Conservation (phyloP, 2,113 vertebrate species). For the Paradoxurus hermaphroditus region DNA sequence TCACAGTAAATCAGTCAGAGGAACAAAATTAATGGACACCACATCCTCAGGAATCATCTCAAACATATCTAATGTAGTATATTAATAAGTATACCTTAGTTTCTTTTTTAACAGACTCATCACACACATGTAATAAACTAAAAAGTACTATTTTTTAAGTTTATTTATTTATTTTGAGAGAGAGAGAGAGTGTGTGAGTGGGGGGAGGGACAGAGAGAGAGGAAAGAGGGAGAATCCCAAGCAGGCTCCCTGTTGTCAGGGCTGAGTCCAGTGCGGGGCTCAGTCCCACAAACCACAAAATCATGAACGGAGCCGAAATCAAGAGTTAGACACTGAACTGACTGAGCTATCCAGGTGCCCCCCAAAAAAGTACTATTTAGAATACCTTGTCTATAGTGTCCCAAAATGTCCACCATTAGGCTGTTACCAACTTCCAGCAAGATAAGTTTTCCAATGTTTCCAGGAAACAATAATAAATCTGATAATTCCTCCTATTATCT, state of each 20-base stretch:
- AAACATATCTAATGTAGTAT: neutral
- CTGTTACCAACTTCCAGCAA: neutral
- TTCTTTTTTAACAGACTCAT: neutral
- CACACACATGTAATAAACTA: neutral
- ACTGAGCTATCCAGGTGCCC: too few species aligned
- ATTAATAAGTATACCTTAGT: neutral
- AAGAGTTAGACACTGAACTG: too few species aligned
- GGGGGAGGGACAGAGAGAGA: too few species aligned
- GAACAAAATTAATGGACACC: constrained; percentile 26
- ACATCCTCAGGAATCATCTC: constrained; percentile 2
- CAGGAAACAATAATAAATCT: constrained; percentile 20
- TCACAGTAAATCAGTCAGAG: constrained; percentile 5
- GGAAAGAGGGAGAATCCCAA: too few species aligned
- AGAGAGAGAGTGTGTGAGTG: too few species aligned
- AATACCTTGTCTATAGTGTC: neutral
- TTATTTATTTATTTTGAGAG: too few species aligned
- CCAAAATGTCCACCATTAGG: neutral
- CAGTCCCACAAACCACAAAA: too few species aligned
- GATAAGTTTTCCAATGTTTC: neutral
- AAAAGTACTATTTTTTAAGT: neutral
- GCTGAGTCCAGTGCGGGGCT: too few species aligned
- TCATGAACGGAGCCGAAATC: too few species aligned
- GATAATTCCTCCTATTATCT: neutral
- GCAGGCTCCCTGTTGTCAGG: too few species aligned
- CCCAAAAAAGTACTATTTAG: neutral